Percentiles rank a stretch among this genome's conserved stretches.
phyloP scores from a whole-genome alignment of 2,797 vertebrate species.

The Sciurus carolinensis region DNA sequence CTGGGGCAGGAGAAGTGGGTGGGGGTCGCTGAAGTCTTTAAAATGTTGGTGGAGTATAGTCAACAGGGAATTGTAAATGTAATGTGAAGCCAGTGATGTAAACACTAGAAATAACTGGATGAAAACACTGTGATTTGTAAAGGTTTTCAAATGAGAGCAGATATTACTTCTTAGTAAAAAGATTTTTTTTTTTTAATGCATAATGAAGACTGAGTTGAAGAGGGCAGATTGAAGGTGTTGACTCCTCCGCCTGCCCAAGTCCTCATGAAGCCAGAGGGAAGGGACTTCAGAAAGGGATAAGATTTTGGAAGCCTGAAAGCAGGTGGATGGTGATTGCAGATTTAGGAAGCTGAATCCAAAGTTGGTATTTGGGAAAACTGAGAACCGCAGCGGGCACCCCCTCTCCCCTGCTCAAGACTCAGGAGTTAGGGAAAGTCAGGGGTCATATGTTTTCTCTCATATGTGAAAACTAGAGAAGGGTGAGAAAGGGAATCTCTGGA shows the following conservation, averaged over 20 bases:
- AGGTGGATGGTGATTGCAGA: background rate
- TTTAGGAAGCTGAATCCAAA: background rate
- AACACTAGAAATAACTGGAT: background rate
- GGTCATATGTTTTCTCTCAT: too few relatives aligned
- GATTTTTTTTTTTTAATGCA: background rate
- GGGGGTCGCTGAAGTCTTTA: background rate
- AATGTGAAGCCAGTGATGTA: background rate
- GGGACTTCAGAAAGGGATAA: background rate
- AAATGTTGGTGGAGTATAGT: too few relatives aligned
- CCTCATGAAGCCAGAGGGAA: background rate
- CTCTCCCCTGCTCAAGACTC: background rate
- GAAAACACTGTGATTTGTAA: background rate
- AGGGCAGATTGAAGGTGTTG: background rate
- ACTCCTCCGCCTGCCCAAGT: background rate
- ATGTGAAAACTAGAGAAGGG: background rate
- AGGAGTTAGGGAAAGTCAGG: background rate
- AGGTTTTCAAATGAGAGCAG: background rate
- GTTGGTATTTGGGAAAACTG: background rate
- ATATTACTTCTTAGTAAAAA: background rate
- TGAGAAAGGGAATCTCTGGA: background rate
- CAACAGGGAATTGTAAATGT: background rate
- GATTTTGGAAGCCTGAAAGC: background rate
- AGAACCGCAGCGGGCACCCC: background rate
- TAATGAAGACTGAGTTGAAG: background rate
- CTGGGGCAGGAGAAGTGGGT: rapidly evolving